Base-by-base conservation (phyloP, 64 coral and sea anemone genomes). In the Dendrophyllia cribrosa region DNA sequence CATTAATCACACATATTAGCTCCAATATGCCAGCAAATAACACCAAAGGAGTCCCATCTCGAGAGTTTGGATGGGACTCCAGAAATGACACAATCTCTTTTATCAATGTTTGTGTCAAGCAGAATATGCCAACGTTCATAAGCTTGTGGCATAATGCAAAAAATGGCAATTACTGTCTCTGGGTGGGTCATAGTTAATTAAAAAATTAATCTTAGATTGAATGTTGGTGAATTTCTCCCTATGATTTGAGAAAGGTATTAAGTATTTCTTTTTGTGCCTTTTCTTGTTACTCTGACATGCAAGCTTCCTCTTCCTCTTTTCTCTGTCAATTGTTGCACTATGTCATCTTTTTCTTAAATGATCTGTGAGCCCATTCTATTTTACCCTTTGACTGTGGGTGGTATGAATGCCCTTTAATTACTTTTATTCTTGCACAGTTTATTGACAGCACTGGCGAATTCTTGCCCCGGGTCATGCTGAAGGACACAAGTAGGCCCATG, bases 121-220 rank as follows among this genome's bases (percentile, higher is more conserved):
- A 45, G 71, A 70, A 86, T 46, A 86, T 17, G 8, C 83, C 65
- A 23, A 23, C 48, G 4, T 17, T 71, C 19, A 51, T 50, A 52
- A 87, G 59, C 58, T 58, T 58, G 66, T 72, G 73, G 55, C 85
- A 73, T n/a, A n/a, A n/a, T n/a, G n/a, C n/a, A 13, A 76, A 62
- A 88, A 88, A 53, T 89, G 72, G 66, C 87, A 89, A 55, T 90
- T 90, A 6, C 87, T n/a, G 76, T 89, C 87, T 78, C 78, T 78
- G 34, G 19, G 4, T 51, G 88, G 88, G 52, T 90, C 73, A 68
- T 66, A 90, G n/a, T 48, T 74, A 51, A 88, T 88, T 44, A 26
- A 55, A 72, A 58, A 72, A 72, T 75, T 51, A 58, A 51, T 47
- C 24, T 20, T 51, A 68, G 62, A 65, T 45, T 86, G 34, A 24